Base-by-base conservation (phyloP, 2,797 vertebrate genomes). In the Ataeniobius toweri region DNA sequence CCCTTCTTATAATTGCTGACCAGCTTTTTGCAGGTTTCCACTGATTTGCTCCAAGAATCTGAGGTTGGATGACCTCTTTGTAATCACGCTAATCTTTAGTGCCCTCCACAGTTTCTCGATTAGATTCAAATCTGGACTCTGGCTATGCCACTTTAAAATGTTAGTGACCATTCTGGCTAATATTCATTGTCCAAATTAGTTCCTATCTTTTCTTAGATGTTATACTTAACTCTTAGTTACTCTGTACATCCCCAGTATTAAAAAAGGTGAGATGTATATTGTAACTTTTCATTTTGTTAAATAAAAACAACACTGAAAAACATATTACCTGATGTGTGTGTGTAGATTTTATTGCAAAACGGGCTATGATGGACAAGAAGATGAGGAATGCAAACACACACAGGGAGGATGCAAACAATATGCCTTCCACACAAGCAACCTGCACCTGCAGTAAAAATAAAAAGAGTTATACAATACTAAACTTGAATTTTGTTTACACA, bases 281-380 rank as follows among this genome's bases (percentile, higher is more conserved):
- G 26, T 12, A 20, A 5, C 55, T 59, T 74, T 26, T 18, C 5
- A 8, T 0, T 65, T 5, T 39, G 14, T 39, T 59, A 50, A 2
- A 56, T 51, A 1, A 61, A 36, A 31, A 31, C 36, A 67, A 46
- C 2, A 9, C 13, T 36, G 9, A 70, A 53, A 36, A 55, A 41
- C 6, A 5, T 18, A 18, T 82, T 91, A 93, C 92, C 92, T 92
- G 91, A 16, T 86, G 85, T n/a, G 36, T 36, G 36, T 2, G 72
- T 59, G 91, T 90, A 36, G 94, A 93, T 81, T 85, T 93, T 50
- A 94, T 80, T 71, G 91, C 86, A 16, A 86, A 80, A 14, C 89
- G 80, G 75, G 93, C 88, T 0, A 90, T 0, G 3, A 0, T 1
- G 31, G 39, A 70, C 81, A 94, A 68, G 85, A 92, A 89, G 85